These are phyloP conservation scores for Tanytarsus gracilentus DNA, from an alignment of 2,888 invertebrate genomes.

Conservation along the genomic window DNA sequence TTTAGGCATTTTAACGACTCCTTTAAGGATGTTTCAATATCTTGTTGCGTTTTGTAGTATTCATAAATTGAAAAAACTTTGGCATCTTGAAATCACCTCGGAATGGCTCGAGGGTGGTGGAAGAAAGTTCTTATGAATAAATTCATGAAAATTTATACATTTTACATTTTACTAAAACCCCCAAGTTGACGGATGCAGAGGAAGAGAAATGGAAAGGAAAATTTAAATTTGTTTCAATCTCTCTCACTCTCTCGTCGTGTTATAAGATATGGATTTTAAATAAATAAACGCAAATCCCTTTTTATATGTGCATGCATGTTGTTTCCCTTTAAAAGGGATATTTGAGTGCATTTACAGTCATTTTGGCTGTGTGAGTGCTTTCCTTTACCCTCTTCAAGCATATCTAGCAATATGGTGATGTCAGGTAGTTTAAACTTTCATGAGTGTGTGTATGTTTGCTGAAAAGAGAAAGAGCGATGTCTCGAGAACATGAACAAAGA, in stretches of 20 bases:
- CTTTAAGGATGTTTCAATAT: too few relatives aligned
- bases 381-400: background rate
- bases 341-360: background rate
- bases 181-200: too few relatives aligned
- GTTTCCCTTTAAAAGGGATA: background rate
- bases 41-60: too few relatives aligned
- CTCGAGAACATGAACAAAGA: constrained; percentile 1
- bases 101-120: background rate
- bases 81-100: too few relatives aligned
- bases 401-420: background rate
- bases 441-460: background rate
- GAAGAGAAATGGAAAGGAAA: background rate
- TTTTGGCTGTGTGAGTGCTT: background rate
- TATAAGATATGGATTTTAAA: constrained; percentile 17
- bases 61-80: too few relatives aligned
- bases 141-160: constrained; percentile 12
- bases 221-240: constrained; percentile 1
- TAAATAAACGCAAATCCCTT: constrained; percentile 15
- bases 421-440: constrained; percentile 9
- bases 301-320: background rate
- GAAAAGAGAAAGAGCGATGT: background rate
- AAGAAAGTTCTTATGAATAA: constrained; percentile 16
- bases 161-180: too few relatives aligned
- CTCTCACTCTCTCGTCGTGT: too few relatives aligned
- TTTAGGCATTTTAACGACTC: background rate